Evolutionary conservation across 2,888 invertebrate genomes (phyloP).

Genomic region (Lepidocyrtinus sp.): DNA sequence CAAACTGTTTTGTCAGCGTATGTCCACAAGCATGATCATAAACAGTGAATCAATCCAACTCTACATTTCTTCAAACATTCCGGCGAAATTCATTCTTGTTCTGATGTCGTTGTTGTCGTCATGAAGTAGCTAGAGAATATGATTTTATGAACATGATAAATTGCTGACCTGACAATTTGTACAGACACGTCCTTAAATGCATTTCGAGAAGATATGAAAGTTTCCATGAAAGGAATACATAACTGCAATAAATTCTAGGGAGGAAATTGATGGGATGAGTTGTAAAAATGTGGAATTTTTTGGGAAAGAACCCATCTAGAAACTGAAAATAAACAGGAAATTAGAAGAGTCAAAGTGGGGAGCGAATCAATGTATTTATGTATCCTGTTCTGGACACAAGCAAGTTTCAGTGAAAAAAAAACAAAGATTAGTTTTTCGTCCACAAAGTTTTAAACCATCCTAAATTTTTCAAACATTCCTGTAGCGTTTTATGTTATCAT

Average conservation of each 20-base stretch:
- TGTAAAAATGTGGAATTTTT: neutral
- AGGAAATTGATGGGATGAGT: neutral
- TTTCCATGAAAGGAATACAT: conserved; percentile 47
- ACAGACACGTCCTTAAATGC: conserved; percentile 30
- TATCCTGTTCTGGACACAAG: no score
- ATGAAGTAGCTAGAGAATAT: conserved; percentile 15
- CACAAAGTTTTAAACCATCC: no score
- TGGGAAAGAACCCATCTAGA: neutral
- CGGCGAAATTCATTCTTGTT: conserved; percentile 3
- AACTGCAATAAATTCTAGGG: conserved; percentile 42
- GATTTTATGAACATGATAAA: conserved; percentile 50
- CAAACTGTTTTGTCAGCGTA: conserved; percentile 54
- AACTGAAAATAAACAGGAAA: neutral
- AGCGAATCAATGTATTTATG: no score
- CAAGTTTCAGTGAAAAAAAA: no score
- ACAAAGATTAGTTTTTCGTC: no score
- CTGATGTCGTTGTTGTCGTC: conserved; percentile 11
- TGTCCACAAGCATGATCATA: conserved; percentile 27
- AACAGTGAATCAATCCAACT: neutral
- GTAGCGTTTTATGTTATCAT: no score
- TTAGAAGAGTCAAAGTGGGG: no score
- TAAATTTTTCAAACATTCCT: no score
- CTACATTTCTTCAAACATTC: neutral
- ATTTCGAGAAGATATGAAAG: conserved; percentile 21
- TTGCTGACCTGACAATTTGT: conserved; percentile 56